Evolutionary conservation across 1,140 invertebrate genomes (phyloP).

Genomic region (Dinothrombium tinctorium): DNA sequence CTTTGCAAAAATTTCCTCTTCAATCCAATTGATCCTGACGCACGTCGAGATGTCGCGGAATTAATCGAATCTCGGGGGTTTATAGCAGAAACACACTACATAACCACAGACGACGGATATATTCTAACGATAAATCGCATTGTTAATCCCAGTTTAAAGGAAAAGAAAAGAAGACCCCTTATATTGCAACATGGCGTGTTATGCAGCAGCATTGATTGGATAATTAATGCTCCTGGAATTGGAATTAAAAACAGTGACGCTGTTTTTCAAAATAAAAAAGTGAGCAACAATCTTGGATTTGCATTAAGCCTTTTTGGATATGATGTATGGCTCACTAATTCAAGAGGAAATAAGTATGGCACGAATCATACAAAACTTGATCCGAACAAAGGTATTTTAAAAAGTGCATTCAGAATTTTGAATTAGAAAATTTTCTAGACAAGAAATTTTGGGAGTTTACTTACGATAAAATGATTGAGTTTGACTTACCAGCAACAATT

Average conservation of each 20-base stretch:
- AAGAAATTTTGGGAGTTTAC: no score
- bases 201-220: slow-evolving; percentile 45
- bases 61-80: no score
- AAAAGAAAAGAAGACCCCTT: slow-evolving; percentile 23
- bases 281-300: slow-evolving; percentile 9
- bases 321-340: slow-evolving; percentile 21
- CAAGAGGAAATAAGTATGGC: slow-evolving; percentile 18
- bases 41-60: no score
- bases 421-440: no score
- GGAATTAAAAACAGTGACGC: no score
- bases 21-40: no score
- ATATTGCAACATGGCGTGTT: slow-evolving; percentile 46
- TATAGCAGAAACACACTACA: slow-evolving; percentile 21
- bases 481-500: no score
- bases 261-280: no score
- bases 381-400: neutral
- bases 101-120: slow-evolving; percentile 43
- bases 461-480: no score
- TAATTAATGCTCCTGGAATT: slow-evolving; percentile 32
- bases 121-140: slow-evolving; percentile 44
- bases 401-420: no score
- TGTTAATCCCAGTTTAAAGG: neutral
- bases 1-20: no score
- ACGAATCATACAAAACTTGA: slow-evolving; percentile 2
- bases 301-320: slow-evolving; percentile 19